Evolutionary conservation across 2,888 invertebrate genomes (phyloP).

Genomic region (Andricus curvator): DNA sequence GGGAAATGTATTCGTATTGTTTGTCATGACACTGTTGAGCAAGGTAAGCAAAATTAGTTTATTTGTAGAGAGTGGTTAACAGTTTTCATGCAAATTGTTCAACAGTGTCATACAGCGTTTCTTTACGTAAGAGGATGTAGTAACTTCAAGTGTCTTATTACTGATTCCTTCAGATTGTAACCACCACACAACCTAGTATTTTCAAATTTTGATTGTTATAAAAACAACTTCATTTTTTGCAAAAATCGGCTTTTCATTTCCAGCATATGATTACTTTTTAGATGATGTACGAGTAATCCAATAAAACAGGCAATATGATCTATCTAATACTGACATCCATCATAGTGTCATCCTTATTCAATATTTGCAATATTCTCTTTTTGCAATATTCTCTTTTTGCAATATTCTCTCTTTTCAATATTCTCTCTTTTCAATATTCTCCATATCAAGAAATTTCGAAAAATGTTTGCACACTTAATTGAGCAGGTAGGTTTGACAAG

Average conservation of each 20-base stretch:
- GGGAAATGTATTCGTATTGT: slow-evolving; percentile 17
- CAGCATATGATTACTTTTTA: background rate
- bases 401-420: no score
- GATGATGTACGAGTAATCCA: background rate
- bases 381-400: no score
- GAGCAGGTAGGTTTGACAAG: background rate
- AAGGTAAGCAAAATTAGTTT: slow-evolving; percentile 23
- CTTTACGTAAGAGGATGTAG: background rate
- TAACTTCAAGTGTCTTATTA: background rate
- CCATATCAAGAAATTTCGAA: background rate
- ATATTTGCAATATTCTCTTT: no score
- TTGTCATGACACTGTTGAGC: slow-evolving; percentile 30
- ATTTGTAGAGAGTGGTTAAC: slow-evolving; percentile 2
- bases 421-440: no score
- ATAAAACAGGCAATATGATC: no score
- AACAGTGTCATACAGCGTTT: slow-evolving; percentile 17
- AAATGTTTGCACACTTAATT: background rate
- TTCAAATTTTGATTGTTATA: no score
- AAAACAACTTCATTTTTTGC: background rate
- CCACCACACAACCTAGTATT: background rate
- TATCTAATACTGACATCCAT: no score
- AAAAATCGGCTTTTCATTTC: background rate
- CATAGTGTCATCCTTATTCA: no score
- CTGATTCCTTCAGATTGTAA: background rate
- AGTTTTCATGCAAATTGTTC: slow-evolving; percentile 12